These are phyloP conservation scores for Zaprionus obscuricornis DNA, from an alignment of 2,888 invertebrate genomes.

Conservation along the genomic window DNA sequence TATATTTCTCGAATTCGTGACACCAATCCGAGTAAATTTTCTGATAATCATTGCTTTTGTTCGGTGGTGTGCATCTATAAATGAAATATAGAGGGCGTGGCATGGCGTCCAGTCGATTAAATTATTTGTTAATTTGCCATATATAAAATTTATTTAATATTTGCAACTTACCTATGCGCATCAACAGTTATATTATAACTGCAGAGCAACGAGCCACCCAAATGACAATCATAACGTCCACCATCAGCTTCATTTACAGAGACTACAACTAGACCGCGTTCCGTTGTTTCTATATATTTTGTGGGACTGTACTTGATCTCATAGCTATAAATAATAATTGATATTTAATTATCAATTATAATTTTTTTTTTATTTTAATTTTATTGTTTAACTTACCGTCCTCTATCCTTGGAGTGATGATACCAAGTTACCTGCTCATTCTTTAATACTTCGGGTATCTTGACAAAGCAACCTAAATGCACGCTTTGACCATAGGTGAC, in stretches of 20 bases:
- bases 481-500: constrained; percentile 98
- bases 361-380: too few species aligned
- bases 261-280: constrained; percentile 95
- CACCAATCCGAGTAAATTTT: constrained; percentile 99
- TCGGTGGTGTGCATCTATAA: constrained; percentile 91
- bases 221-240: constrained; percentile 95
- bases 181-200: constrained; percentile 98
- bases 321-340: constrained; percentile 77
- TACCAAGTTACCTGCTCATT: constrained; percentile 94
- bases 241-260: constrained; percentile 95
- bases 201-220: constrained; percentile 93
- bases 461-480: constrained; percentile 95
- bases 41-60: constrained; percentile 95
- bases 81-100: background rate
- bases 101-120: background rate
- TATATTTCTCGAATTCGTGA: constrained; percentile 98
- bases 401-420: constrained; percentile 94
- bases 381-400: constrained; percentile 87
- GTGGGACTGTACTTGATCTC: constrained; percentile 88
- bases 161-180: constrained; percentile 88
- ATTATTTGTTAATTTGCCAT: too few species aligned
- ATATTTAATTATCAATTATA: background rate
- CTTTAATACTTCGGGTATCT: constrained; percentile 93
- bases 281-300: constrained; percentile 96
- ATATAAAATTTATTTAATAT: too few species aligned